Conservation (phyloP, 2,113 vertebrate species). For the Scolopax mira region DNA sequence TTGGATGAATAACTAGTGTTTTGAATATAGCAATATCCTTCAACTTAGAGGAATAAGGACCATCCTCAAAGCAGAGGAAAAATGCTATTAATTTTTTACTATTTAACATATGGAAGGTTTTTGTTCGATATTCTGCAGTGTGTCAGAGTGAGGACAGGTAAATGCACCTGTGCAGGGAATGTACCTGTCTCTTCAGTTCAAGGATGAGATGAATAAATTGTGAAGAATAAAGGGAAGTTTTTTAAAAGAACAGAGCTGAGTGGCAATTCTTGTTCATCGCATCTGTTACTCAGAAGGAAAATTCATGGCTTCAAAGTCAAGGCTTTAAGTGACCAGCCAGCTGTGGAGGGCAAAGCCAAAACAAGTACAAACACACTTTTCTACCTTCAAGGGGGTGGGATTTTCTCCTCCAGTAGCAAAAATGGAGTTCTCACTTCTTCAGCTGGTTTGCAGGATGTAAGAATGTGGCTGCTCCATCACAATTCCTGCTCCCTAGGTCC, state of each 20-base stretch:
- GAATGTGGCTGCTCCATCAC: no score
- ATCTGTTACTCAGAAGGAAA: neutral
- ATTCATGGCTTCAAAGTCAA: no score
- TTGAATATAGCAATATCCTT: neutral
- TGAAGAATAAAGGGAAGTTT: conserved; percentile 40
- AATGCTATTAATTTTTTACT: conserved; percentile 4
- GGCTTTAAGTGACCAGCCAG: neutral
- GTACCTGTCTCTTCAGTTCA: neutral
- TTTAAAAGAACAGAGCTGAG: neutral
- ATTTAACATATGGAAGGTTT: conserved; percentile 5
- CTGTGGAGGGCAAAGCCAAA: neutral
- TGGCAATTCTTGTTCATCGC: neutral
- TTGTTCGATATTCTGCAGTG: neutral
- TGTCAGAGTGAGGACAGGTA: neutral
- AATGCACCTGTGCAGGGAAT: neutral
- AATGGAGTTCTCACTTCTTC: neutral
- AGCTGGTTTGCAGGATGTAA: neutral
- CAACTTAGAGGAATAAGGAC: neutral
- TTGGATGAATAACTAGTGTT: neutral
- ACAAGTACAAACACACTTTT: neutral
- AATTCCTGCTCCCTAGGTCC: neutral
- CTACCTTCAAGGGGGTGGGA: neutral
- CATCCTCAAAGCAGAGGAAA: neutral
- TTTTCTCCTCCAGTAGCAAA: neutral
- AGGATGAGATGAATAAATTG: neutral